Percentiles rank a stretch among this genome's conserved stretches.
Conservation (phyloP, 2,888 invertebrate species). For the Sympetrum striolatum region DNA sequence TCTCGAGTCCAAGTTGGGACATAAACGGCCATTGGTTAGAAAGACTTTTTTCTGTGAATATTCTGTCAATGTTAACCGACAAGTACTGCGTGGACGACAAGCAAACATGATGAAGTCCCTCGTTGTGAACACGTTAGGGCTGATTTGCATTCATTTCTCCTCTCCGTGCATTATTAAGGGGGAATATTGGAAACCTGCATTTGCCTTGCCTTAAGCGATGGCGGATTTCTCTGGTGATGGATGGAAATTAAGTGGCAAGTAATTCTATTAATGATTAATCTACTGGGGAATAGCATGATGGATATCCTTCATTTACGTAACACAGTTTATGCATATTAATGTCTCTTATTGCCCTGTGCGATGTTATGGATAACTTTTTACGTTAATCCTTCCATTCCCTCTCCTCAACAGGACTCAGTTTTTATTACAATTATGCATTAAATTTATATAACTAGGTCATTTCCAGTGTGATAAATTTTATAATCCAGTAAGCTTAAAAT, state of each 20-base stretch:
- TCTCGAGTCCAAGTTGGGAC: no score
- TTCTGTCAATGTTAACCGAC: not conserved
- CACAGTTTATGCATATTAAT: no score
- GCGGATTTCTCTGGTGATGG: not conserved
- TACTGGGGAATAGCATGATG: not conserved
- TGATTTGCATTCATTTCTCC: not conserved
- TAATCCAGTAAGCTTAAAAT: no score
- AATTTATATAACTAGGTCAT: no score
- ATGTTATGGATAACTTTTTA: no score
- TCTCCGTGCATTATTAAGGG: not conserved
- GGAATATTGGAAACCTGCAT: not conserved
- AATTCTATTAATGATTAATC: not conserved
- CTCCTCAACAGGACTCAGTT: no score
- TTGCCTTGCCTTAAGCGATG: not conserved
- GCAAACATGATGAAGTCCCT: not conserved
- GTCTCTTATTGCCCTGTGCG: no score
- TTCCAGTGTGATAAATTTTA: no score
- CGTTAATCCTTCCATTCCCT: no score
- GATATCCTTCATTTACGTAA: not conserved
- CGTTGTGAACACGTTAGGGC: not conserved
- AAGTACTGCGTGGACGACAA: not conserved
- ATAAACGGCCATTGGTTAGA: not conserved
- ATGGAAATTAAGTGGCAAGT: not conserved
- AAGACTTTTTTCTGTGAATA: not conserved
- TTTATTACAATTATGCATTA: no score